These are phyloP conservation scores for Drosophila lowei DNA, from an alignment of 1,140 invertebrate genomes.

Conservation along the genomic window DNA sequence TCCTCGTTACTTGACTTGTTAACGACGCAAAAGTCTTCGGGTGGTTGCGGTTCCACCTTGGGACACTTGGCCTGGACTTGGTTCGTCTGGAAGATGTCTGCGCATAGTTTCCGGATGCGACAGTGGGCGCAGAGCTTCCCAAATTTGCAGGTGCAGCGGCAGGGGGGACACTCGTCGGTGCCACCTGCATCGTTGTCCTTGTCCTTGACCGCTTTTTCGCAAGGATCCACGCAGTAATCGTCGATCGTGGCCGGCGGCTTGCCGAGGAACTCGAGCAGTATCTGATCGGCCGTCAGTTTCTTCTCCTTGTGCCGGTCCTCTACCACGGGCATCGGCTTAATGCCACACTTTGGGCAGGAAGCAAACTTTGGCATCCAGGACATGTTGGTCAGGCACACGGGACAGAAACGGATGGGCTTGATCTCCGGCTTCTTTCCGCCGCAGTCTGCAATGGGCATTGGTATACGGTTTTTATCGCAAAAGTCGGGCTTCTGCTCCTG, in stretches of 20 bases:
- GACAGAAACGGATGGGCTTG: slow-evolving; percentile 64
- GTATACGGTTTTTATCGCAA: slow-evolving; percentile 1
- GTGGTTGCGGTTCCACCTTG: slow-evolving; percentile 14
- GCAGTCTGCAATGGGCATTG: slow-evolving; percentile 34
- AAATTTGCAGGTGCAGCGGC: slow-evolving; percentile 61
- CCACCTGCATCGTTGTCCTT: not conserved
- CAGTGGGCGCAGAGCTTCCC: slow-evolving; percentile 71
- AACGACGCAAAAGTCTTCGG: slow-evolving; percentile 51
- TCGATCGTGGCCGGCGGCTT: slow-evolving; percentile 12
- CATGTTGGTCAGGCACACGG: slow-evolving; percentile 70
- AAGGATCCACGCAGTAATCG: slow-evolving; percentile 30
- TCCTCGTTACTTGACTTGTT: slow-evolving; percentile 36
- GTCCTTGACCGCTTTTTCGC: not conserved
- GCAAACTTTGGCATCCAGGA: slow-evolving; percentile 71
- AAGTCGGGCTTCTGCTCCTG: slow-evolving; percentile 7
- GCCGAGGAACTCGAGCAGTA: slow-evolving; percentile 55
- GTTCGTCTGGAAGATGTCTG: slow-evolving; percentile 58
- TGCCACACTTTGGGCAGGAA: slow-evolving; percentile 60
- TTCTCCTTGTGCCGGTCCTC: slow-evolving; percentile 43
- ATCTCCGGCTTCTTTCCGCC: slow-evolving; percentile 12
- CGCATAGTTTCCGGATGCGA: slow-evolving; percentile 64
- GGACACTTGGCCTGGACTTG: slow-evolving; percentile 16
- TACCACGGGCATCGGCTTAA: slow-evolving; percentile 56
- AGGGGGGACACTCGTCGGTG: slow-evolving; percentile 30
- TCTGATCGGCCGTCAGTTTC: slow-evolving; percentile 57